Percentiles rank a stretch among this genome's conserved stretches.
Evolutionary conservation across 1,140 invertebrate species (phyloP).

Genomic region (Drosophila bifasciata): DNA sequence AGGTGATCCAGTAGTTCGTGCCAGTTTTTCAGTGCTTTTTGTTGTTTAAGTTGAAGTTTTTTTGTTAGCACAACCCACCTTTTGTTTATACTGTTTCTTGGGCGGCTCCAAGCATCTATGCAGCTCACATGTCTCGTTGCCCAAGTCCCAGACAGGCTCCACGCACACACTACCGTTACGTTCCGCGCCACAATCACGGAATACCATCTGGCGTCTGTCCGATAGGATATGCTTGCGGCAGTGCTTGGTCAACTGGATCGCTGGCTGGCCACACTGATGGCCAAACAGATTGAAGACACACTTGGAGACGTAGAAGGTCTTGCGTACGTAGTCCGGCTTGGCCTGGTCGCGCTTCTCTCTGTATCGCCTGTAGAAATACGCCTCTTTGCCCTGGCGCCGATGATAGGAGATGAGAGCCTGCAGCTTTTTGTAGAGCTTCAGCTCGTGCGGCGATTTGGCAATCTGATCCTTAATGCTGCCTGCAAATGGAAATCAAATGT

Average conservation of each 20-base stretch:
- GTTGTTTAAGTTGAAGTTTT: too few relatives aligned
- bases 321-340: slow-evolving; percentile 6
- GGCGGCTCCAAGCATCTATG: too few relatives aligned
- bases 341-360: slow-evolving; percentile 88
- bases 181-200: too few relatives aligned
- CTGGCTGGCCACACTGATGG: too few relatives aligned
- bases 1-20: too few relatives aligned
- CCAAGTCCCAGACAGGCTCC: too few relatives aligned
- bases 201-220: slow-evolving; percentile 9
- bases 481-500: slow-evolving; percentile 72
- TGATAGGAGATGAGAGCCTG: slow-evolving; percentile 92
- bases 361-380: slow-evolving; percentile 91
- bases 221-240: not conserved
- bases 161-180: too few relatives aligned
- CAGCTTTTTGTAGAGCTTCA: slow-evolving; percentile 90
- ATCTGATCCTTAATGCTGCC: slow-evolving; percentile 90
- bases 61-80: too few relatives aligned
- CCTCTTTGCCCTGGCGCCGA: slow-evolving; percentile 89
- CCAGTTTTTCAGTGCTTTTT: too few relatives aligned
- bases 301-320: slow-evolving; percentile 72
- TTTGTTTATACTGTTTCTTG: too few relatives aligned
- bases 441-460: slow-evolving; percentile 88
- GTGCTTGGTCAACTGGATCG: not conserved
- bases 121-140: too few relatives aligned
- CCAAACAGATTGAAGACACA: slow-evolving; percentile 86